phyloP scores from a whole-genome alignment of 2,113 vertebrate genomes.

The Petrocephalus zakoni region DNA sequence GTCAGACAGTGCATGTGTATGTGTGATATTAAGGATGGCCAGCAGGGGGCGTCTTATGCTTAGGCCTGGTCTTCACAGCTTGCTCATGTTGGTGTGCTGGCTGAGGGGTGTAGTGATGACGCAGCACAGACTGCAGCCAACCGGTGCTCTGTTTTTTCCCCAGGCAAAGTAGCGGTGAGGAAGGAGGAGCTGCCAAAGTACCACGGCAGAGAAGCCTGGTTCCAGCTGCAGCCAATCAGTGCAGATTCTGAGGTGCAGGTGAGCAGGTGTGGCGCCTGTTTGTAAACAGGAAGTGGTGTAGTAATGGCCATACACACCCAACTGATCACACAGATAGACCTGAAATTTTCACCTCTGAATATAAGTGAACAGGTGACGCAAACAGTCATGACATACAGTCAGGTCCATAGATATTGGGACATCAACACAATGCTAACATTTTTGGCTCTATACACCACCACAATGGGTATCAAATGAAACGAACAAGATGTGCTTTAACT shows the following conservation, averaged over 20 bases:
- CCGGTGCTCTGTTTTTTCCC: neutral
- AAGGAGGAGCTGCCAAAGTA: conserved; percentile 96
- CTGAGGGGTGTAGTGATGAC: neutral
- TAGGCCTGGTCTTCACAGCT: neutral
- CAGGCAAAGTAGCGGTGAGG: conserved; percentile 92
- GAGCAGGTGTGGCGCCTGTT: conserved; percentile 32
- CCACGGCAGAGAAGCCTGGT: conserved; percentile 96
- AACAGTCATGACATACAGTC: no score
- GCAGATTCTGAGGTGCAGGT: conserved; percentile 99
- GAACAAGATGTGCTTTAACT: no score
- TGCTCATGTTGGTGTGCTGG: neutral
- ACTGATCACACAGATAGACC: neutral
- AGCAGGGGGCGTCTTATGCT: neutral
- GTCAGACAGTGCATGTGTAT: neutral
- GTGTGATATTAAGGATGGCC: neutral
- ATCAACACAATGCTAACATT: no score
- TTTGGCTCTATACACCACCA: no score
- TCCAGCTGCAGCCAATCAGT: conserved; percentile 90
- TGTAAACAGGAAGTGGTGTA: neutral
- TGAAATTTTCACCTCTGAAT: no score
- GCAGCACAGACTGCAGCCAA: neutral
- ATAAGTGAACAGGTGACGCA: no score
- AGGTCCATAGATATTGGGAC: no score
- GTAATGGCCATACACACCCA: neutral
- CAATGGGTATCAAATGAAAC: no score